Percentiles rank a stretch among this genome's conserved stretches.
phyloP scores from a whole-genome alignment of 2,797 vertebrate species.

The Paguma larvata region DNA sequence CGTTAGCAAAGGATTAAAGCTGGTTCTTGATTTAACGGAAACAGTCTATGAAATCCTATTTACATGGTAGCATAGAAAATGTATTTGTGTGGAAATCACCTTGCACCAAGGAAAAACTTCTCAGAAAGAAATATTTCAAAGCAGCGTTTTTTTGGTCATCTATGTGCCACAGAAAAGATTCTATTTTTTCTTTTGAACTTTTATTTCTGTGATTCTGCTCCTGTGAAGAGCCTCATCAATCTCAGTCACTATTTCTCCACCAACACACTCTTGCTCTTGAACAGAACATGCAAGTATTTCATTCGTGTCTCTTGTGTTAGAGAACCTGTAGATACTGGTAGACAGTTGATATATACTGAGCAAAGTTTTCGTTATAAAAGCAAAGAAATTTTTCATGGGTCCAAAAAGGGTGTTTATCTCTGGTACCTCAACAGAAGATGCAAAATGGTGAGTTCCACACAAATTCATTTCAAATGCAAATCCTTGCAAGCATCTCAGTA shows the following conservation, averaged over 20 bases:
- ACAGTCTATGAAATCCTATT: background rate
- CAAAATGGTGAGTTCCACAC: background rate
- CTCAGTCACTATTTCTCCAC: slow-evolving; percentile 28
- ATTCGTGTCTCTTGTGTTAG: background rate
- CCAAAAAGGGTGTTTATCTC: background rate
- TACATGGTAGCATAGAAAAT: background rate
- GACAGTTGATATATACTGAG: slow-evolving; percentile 24
- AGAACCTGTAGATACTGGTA: slow-evolving; percentile 18
- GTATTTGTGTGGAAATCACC: background rate
- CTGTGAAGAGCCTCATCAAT: slow-evolving; percentile 64
- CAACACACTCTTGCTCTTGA: background rate
- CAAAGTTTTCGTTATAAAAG: slow-evolving; percentile 59
- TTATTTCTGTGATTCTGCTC: slow-evolving; percentile 51
- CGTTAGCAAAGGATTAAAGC: background rate
- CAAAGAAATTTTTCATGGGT: slow-evolving; percentile 17
- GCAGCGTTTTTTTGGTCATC: background rate
- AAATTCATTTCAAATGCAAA: slow-evolving; percentile 43
- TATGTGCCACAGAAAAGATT: background rate
- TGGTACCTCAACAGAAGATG: background rate
- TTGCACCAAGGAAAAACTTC: background rate
- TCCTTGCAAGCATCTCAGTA: background rate
- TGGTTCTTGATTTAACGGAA: slow-evolving; percentile 39
- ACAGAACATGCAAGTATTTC: slow-evolving; percentile 55
- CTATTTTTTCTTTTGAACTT: slow-evolving; percentile 58
- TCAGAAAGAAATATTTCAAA: slow-evolving; percentile 13